These are phyloP conservation scores for Amphilophus citrinellus DNA, from an alignment of 2,113 vertebrate species.

Conservation along the genomic window DNA sequence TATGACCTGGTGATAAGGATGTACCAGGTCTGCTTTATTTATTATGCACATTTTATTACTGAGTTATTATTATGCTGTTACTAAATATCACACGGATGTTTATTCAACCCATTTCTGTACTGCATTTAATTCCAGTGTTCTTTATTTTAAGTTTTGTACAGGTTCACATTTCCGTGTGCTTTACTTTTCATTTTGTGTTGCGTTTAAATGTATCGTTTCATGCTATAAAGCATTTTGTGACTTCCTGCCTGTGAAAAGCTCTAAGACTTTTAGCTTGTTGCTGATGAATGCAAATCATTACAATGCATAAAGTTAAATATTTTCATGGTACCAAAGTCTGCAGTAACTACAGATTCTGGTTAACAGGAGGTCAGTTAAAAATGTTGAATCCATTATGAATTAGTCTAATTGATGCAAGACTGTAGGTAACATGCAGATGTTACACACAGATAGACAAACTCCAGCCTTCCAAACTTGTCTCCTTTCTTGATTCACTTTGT, in stretches of 20 bases:
- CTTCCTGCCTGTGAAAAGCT: neutral
- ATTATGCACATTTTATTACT: neutral
- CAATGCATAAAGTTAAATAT: too few species aligned
- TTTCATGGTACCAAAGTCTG: too few species aligned
- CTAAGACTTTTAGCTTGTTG: neutral
- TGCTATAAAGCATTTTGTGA: neutral
- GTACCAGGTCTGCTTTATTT: neutral
- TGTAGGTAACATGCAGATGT: slow-evolving; percentile 25
- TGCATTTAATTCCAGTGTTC: neutral
- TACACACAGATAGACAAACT: neutral
- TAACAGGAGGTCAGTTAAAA: neutral
- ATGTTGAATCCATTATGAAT: neutral
- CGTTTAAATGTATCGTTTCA: neutral
- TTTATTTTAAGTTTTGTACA: neutral
- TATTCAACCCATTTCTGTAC: neutral
- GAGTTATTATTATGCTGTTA: neutral
- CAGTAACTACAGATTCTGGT: too few species aligned
- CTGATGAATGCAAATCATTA: too few species aligned
- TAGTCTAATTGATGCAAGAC: neutral
- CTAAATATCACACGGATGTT: neutral
- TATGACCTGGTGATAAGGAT: too few species aligned
- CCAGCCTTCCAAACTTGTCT: neutral
- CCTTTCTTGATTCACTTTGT: slow-evolving; percentile 11
- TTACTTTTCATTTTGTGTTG: neutral
- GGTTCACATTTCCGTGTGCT: neutral